Evolutionary conservation across 2,113 vertebrate species (phyloP).

Genomic region (Coreoperca whiteheadi): DNA sequence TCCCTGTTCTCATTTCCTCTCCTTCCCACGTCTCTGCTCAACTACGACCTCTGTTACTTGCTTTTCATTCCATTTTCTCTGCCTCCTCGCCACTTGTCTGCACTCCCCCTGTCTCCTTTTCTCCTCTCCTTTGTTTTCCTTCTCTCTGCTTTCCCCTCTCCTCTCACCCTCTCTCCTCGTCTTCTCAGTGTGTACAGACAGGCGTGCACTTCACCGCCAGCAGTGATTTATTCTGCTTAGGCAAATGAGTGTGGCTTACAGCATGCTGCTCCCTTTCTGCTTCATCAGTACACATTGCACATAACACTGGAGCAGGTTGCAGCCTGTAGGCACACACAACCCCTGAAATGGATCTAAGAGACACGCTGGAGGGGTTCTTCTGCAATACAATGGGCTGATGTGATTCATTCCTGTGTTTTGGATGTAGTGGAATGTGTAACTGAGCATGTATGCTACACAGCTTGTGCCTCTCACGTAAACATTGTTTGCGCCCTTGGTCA

Average conservation of each 20-base stretch:
- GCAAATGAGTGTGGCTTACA: conserved; percentile 81
- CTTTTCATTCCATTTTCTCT: conserved; percentile 26
- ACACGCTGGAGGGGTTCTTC: conserved; percentile 68
- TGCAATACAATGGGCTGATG: conserved; percentile 67
- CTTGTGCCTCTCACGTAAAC: conserved; percentile 45
- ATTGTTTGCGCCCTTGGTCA: conserved; percentile 39
- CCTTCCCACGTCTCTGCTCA: conserved; percentile 33
- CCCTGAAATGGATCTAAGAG: conserved; percentile 79
- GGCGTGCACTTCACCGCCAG: conserved; percentile 73
- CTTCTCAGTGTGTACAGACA: conserved; percentile 64
- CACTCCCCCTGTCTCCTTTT: conserved; percentile 25
- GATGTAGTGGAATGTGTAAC: conserved; percentile 69
- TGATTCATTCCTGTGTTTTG: conserved; percentile 72
- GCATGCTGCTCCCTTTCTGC: conserved; percentile 72
- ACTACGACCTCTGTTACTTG: conserved; percentile 15
- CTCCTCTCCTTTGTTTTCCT: conserved; percentile 49
- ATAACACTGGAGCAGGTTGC: conserved; percentile 76
- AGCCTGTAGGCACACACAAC: conserved; percentile 72
- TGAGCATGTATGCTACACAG: conserved; percentile 58
- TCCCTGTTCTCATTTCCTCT: conserved; percentile 53
- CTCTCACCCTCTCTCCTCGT: conserved; percentile 33
- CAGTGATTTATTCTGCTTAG: conserved; percentile 81
- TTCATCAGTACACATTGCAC: conserved; percentile 80
- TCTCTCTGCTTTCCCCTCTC: conserved; percentile 25
- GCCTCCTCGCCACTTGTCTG: conserved; percentile 8